These are phyloP conservation scores for Actinopyga echinites DNA, from an alignment of 53 echinoderm and acorn worm genomes.

Conservation along the genomic window DNA sequence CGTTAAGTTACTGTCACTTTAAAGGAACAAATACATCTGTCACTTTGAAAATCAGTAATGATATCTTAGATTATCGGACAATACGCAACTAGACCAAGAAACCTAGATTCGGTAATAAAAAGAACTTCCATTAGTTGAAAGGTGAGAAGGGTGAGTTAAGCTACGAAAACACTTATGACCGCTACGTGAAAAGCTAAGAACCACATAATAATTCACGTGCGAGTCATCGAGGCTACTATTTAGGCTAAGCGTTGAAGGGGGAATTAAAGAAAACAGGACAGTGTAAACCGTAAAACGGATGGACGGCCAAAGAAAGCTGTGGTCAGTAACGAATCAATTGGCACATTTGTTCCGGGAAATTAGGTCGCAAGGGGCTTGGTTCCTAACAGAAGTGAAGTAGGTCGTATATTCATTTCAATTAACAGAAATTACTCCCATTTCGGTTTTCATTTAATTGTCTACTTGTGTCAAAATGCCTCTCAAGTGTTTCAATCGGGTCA, in stretches of 20 bases:
- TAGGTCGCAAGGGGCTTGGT: neutral
- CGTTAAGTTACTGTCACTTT: too few relatives aligned
- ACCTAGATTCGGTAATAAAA: constrained; percentile 12
- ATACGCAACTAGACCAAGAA: constrained; percentile 28
- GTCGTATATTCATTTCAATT: constrained; percentile 21
- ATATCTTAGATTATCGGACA: constrained; percentile 4
- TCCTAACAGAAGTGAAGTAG: neutral
- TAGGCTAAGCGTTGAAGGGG: too few relatives aligned
- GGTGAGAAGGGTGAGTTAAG: neutral
- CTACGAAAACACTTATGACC: constrained; percentile 26
- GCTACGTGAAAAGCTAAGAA: constrained; percentile 13
- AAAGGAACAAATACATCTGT: too few relatives aligned
- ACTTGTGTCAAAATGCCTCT: neutral
- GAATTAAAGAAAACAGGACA: too few relatives aligned
- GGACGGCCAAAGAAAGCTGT: neutral
- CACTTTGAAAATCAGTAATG: too few relatives aligned
- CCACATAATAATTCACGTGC: neutral
- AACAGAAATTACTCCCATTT: constrained; percentile 8
- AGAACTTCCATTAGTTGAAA: neutral
- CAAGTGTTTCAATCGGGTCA: constrained; percentile 26
- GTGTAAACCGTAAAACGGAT: neutral
- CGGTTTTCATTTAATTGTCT: too few relatives aligned
- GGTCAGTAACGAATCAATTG: constrained; percentile 32
- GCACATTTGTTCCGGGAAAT: constrained; percentile 14
- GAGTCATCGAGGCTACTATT: constrained; percentile 11